These are phyloP conservation scores for Dinocampus coccinellae DNA, from an alignment of 2,888 invertebrate genomes.

Conservation along the genomic window DNA sequence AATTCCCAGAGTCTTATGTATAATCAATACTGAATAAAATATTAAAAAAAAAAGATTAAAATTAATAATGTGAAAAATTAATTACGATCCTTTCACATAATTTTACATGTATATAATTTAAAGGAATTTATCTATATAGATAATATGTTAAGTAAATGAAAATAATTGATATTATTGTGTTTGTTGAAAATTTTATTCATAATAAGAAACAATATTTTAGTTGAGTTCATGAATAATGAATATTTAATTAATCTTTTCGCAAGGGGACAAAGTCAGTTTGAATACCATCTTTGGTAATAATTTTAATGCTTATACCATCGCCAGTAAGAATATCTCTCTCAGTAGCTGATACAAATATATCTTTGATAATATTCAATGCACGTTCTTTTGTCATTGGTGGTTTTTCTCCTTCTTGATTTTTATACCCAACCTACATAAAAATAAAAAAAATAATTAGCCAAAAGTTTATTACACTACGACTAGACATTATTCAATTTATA, in stretches of 20 bases:
- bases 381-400: slow-evolving; percentile 81
- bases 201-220: slow-evolving; percentile 11
- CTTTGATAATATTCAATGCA: slow-evolving; percentile 88
- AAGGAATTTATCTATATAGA: too few relatives aligned
- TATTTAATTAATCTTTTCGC: slow-evolving; percentile 83
- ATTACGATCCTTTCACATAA: not conserved
- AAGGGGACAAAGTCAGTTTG: slow-evolving; percentile 75
- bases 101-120: too few relatives aligned
- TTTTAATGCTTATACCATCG: slow-evolving; percentile 86
- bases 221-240: not conserved
- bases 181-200: not conserved
- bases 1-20: slow-evolving; percentile 98
- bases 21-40: slow-evolving; percentile 70
- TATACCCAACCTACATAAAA: slow-evolving; percentile 79
- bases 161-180: not conserved
- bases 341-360: slow-evolving; percentile 97
- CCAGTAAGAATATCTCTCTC: slow-evolving; percentile 99
- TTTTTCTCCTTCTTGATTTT: slow-evolving; percentile 80
- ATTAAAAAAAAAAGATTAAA: slow-evolving; percentile 37
- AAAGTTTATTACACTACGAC: not conserved
- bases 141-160: not conserved
- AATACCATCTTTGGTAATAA: slow-evolving; percentile 90
- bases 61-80: not conserved
- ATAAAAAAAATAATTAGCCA: slow-evolving; percentile 36
- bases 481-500: not conserved